Evolutionary conservation across 1,140 invertebrate genomes (phyloP), one percentile per base, ranked within the genome.

Genomic region (Trachelipus rathkii): DNA sequence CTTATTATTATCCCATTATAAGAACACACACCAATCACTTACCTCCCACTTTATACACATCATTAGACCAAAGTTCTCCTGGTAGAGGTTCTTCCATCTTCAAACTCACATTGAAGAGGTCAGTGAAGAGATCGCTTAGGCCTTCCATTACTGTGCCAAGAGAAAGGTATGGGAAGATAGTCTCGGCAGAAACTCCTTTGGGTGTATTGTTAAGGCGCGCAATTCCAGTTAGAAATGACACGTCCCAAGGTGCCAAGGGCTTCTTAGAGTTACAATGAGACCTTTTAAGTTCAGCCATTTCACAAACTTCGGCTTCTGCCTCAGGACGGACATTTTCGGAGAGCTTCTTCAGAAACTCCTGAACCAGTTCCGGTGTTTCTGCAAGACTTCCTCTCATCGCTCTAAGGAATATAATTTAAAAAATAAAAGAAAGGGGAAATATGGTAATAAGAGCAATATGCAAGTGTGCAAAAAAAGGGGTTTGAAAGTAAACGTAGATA

Each of bases 71-170:
- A 10, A 46, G 68, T 15, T 76, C 60, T n/a, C 69, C 45, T 3
- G 67, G 67, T 19, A 23, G 67, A 8, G 45, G 11, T 67, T 71
- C 24, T 24, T 50, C 46, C 76, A 89, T 87, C 73, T 92, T 85
- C 9, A 99, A 85, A 7, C 86, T 88, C 43, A 98, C 91, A 6
- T 91, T 92, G 83, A 92, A 97, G 0, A 98, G 85, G 66, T 88
- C 87, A 72, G 92, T 87, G 50, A 95, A 92, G 10, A 99, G 85
- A 82, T 76, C 46, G 85, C 95, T 95, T 5, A 98, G 85, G 0
- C 97, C 97, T 82, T 98, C 95, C 95, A 99, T 98, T 83, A 96
- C 97, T 72, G 90, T 89, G 10, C 96, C 96, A 0, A 98, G 86
- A 0, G 95, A 97, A 84, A 99, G 97, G 84, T 97, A 98, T 0